These are phyloP conservation scores for Nesogale talazaci DNA, from an alignment of 2,113 vertebrate genomes.

Conservation along the genomic window DNA sequence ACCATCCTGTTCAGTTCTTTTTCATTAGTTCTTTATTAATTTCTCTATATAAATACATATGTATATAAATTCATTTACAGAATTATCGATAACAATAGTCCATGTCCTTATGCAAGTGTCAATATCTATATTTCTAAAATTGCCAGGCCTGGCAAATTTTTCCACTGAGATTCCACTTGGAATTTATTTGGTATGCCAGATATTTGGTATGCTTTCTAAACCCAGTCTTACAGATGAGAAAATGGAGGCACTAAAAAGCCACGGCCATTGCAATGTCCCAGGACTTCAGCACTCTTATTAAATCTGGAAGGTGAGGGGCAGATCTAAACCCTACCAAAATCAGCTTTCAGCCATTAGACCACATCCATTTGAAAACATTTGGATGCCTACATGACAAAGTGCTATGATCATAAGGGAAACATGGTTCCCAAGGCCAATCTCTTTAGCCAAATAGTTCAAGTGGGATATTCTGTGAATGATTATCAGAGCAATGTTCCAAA, in stretches of 20 bases:
- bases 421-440: not conserved
- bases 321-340: not conserved
- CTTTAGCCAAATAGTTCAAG: not conserved
- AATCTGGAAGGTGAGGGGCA: not conserved
- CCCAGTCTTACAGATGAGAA: not conserved
- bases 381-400: not conserved
- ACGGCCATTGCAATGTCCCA: not conserved
- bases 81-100: constrained; percentile 21
- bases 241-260: not conserved
- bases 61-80: not conserved
- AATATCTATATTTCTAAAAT: not conserved
- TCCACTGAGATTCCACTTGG: not conserved
- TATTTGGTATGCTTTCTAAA: not conserved
- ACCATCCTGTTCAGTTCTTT: not conserved
- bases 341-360: not conserved
- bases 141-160: not conserved
- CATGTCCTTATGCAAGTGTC: not conserved
- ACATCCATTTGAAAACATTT: not conserved
- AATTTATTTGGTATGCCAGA: not conserved
- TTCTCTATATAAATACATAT: not conserved
- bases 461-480: not conserved
- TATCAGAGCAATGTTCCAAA: not conserved
- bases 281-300: not conserved
- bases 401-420: not conserved
- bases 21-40: not conserved